Evolutionary conservation across 2,113 vertebrate species (phyloP).

Genomic region (Oreochromis niloticus): DNA sequence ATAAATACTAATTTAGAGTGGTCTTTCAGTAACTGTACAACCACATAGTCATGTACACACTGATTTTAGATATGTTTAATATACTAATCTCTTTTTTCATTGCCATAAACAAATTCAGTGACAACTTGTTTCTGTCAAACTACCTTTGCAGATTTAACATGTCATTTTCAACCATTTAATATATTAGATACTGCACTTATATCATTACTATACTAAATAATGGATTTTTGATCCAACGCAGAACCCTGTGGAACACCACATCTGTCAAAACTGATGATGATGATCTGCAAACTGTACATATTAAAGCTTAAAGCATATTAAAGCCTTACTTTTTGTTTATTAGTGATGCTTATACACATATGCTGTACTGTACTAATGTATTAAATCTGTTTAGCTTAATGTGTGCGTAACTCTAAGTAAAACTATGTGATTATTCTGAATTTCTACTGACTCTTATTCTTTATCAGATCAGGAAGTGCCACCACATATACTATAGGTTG

Average conservation of each 20-base stretch:
- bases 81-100: background rate
- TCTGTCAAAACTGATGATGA: background rate
- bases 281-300: background rate
- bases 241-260: background rate
- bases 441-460: background rate
- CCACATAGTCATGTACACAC: background rate
- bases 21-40: background rate
- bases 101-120: background rate
- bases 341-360: background rate
- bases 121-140: too few relatives aligned
- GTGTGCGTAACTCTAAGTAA: background rate
- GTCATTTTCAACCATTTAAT: background rate
- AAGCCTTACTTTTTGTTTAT: background rate
- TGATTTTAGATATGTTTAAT: background rate
- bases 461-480: background rate
- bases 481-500: background rate
- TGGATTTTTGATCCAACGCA: accelerated
- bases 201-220: background rate
- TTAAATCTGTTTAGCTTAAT: background rate
- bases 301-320: background rate
- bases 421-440: background rate
- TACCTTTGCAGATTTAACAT: background rate
- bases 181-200: background rate
- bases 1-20: background rate
- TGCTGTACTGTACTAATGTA: background rate